Evolutionary conservation across 2,113 vertebrate genomes (phyloP).

Genomic region (Panthera uncia): DNA sequence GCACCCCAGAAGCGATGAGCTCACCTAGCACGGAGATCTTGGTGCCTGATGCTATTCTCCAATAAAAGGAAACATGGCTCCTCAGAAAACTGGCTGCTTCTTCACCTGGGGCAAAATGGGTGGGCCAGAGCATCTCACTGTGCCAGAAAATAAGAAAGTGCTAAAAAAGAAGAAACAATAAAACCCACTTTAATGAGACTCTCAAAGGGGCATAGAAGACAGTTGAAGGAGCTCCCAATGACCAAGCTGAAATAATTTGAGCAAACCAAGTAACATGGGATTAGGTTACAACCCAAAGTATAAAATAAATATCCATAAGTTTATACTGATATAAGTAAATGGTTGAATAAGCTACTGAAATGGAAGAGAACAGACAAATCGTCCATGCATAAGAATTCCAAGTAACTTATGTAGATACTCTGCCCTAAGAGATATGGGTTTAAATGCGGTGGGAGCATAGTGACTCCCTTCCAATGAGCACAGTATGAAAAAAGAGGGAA

Average conservation of each 20-base stretch:
- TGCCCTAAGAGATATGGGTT: not conserved
- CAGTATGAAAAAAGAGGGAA: fast-evolving
- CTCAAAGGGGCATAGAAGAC: not conserved
- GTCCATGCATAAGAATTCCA: not conserved
- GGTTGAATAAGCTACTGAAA: not conserved
- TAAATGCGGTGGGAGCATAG: not conserved
- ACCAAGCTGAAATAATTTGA: not conserved
- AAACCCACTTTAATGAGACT: not conserved
- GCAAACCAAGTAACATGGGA: not conserved
- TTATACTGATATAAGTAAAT: not conserved
- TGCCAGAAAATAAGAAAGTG: not conserved
- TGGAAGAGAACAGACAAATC: not conserved
- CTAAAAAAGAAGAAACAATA: not conserved
- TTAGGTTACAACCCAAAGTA: not conserved
- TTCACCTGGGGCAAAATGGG: not conserved
- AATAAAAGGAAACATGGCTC: not conserved
- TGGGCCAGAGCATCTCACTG: not conserved
- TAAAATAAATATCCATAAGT: not conserved
- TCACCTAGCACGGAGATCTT: not conserved
- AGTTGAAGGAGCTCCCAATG: not conserved
- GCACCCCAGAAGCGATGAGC: not conserved
- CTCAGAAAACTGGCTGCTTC: not conserved
- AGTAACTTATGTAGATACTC: not conserved
- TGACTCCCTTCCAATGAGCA: not conserved
- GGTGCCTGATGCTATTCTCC: not conserved